Evolutionary conservation across 2,113 vertebrate genomes (phyloP).

Genomic region (Dasypus novemcinctus): DNA sequence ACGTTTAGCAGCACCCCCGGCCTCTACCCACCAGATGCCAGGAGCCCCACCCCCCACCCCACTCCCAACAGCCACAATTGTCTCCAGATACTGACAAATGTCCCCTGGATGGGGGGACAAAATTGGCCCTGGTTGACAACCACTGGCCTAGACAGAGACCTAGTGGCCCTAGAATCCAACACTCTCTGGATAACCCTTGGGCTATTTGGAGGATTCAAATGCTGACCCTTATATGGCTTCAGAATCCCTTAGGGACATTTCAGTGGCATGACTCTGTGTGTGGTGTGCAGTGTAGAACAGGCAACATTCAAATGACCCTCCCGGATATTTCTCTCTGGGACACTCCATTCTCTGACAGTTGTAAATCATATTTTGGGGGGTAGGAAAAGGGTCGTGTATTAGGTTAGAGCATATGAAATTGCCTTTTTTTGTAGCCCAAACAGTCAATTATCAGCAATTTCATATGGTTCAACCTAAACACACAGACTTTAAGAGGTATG

Average conservation of each 20-base stretch:
- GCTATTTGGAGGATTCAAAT: not conserved
- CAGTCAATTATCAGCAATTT: conserved; percentile 47
- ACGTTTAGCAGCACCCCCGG: not conserved
- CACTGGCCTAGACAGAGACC: not conserved
- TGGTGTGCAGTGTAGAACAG: not conserved
- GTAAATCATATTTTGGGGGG: conserved; percentile 46
- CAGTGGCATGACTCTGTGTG: not conserved
- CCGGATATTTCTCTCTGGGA: not conserved
- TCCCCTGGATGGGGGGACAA: not conserved
- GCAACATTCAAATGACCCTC: not conserved
- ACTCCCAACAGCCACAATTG: not conserved
- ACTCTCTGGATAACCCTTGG: not conserved
- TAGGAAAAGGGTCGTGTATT: not conserved
- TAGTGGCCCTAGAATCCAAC: not conserved
- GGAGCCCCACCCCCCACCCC: not conserved
- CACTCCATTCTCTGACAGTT: not conserved
- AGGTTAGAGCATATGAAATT: conserved; percentile 18
- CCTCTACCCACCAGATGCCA: not conserved
- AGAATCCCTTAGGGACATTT: not conserved
- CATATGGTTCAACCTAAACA: conserved; percentile 40
- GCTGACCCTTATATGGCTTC: not conserved
- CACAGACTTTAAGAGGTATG: conserved; percentile 13
- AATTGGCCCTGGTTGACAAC: not conserved
- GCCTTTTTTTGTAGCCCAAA: not conserved
- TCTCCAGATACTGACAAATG: not conserved